Base-by-base conservation (phyloP, 2,888 invertebrate genomes). In the Perizoma affinitatum region DNA sequence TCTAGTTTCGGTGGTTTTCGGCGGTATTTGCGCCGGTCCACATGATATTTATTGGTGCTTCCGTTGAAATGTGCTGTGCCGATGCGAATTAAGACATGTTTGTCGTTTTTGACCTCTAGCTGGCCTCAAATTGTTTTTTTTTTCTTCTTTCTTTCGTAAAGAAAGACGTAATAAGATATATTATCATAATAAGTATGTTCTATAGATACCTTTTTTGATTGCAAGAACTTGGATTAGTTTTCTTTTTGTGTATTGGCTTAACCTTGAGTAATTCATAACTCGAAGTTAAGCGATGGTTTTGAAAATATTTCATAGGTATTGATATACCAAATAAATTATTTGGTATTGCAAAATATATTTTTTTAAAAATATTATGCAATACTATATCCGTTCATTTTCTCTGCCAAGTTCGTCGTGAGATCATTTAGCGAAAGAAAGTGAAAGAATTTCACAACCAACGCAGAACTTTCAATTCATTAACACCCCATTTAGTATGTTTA, bases 401-500 rank as follows among this genome's bases (percentile, higher is more conserved):
- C 68, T 76, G 67, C 69, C 78, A 82, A 84, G 78, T 78, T 82
- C 76, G 76, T 62, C 67, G 67, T 75, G 74, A 78, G 69, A 54
- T 52, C 66, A 63, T 65, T 77, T 78, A 78, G 73, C 69, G 49
- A 36, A 60, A 58, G 75, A 74, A 76, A 79, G 76, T 67, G n/a
- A n/a, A 48, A 34, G 9, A 34, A 38, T 47, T 51, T 51, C 46
- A 47, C 54, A 8, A n/a, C 45, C 44, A 60, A 38, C 52, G 50
- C 56, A 36, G 49, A 58, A 71, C 76, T 81, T 82, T 80, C 72
- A 61, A 69, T 68, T 68, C 66, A 78, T 84, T 82, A 82, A 42
- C 82, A 74, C 75, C 51, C 60, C 48, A 46, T 34, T 47, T 53
- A 46, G 34, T 45, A 42, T 41, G 49, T 47, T 58, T 67, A 61